phyloP scores from a whole-genome alignment of 1,140 invertebrate genomes.

The Ylistrum balloti region DNA sequence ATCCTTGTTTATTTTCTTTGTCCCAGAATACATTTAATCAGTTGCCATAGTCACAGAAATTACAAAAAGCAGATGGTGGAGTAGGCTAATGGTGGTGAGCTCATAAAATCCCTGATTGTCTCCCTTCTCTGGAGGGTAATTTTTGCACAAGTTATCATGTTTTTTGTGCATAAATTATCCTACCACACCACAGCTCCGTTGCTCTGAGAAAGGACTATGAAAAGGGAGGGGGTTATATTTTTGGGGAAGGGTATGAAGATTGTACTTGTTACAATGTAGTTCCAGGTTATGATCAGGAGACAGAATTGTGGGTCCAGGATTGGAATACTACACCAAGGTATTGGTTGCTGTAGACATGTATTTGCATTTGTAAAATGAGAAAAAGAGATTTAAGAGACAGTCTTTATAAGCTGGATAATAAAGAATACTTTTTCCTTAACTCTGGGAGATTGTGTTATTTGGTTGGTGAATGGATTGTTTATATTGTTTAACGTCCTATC shows the following conservation, averaged over 20 bases:
- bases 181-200: not conserved
- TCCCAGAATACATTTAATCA: conserved; percentile 26
- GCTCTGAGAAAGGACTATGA: not conserved
- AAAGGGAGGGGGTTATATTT: not conserved
- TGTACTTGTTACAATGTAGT: not conserved
- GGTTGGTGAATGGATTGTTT: too few species aligned
- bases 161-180: not conserved
- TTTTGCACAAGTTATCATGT: not conserved
- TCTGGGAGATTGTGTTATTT: too few species aligned
- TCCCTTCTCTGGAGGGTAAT: conserved; percentile 23
- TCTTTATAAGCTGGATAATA: too few species aligned
- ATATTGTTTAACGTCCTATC: too few species aligned
- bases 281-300: too few species aligned
- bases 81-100: not conserved
- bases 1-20: conserved; percentile 34
- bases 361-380: too few species aligned
- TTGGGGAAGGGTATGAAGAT: not conserved
- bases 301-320: too few species aligned
- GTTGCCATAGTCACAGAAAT: not conserved
- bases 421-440: too few species aligned
- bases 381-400: too few species aligned
- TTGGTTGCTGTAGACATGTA: too few species aligned
- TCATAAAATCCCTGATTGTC: conserved; percentile 12
- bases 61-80: conserved; percentile 38
- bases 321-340: too few species aligned